A percentile compares a stretch with the other conserved stretches of the same genome.
Conservation (phyloP, 2,888 invertebrate species). For the Plagodis pulveraria region DNA sequence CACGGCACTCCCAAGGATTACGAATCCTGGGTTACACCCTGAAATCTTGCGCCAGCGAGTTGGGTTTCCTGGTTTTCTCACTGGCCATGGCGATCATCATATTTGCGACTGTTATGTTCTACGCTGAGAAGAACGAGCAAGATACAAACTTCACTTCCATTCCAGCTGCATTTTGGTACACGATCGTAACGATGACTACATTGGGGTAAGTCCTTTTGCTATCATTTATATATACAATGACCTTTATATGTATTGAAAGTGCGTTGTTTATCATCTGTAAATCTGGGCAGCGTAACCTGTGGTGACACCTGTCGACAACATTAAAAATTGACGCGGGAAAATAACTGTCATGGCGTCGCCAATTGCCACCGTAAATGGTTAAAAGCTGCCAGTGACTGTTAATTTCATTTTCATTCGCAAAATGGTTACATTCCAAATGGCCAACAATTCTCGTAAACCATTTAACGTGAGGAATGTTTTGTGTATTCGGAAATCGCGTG, state of each 20-base stretch:
- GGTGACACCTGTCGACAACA: conserved; percentile 75
- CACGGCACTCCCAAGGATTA: conserved; percentile 99
- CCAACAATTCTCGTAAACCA: conserved; percentile 40
- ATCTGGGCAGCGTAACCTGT: conserved; percentile 8
- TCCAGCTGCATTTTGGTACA: conserved; percentile 99
- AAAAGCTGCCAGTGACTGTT: conserved; percentile 60
- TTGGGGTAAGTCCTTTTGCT: conserved; percentile 92
- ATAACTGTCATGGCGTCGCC: conserved; percentile 71
- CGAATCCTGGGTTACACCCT: conserved; percentile 99
- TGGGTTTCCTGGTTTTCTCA: conserved; percentile 99
- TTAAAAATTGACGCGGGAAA: conserved; percentile 74
- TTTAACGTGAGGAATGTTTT: conserved; percentile 35
- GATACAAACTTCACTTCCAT: conserved; percentile 99
- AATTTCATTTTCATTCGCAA: conserved; percentile 49
- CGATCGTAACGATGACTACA: conserved; percentile 99
- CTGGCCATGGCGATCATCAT: conserved; percentile 99
- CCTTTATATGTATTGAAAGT: background rate
- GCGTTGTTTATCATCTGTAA: conserved; percentile 19
- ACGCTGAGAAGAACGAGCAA: conserved; percentile 99
- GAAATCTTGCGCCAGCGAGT: conserved; percentile 99
- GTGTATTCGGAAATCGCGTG: conserved; percentile 19
- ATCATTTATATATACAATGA: background rate
- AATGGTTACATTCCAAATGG: conserved; percentile 34
- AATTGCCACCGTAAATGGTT: conserved; percentile 61
- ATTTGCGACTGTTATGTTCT: conserved; percentile 99